Percentiles rank a stretch among this genome's conserved stretches.
Conservation (phyloP, 2,113 vertebrate genomes). For the Tylochromis polylepis region DNA sequence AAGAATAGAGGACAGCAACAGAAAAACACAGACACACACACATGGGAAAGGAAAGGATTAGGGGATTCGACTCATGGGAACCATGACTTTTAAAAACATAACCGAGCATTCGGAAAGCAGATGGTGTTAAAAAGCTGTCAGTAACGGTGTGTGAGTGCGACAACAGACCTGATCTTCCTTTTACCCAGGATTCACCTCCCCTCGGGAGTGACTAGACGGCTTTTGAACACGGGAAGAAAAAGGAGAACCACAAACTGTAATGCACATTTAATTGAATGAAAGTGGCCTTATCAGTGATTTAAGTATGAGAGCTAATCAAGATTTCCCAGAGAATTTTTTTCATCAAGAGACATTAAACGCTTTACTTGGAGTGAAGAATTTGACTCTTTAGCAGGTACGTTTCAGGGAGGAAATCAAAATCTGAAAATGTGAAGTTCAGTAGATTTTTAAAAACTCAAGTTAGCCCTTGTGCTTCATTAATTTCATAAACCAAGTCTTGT, state of each 20-base stretch:
- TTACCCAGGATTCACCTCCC: neutral
- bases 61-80: constrained; percentile 20
- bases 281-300: neutral
- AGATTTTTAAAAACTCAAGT: neutral
- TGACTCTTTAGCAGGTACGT: neutral
- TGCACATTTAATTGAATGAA: neutral
- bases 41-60: neutral
- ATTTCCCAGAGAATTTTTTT: neutral
- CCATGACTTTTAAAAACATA: neutral
- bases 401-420: neutral
- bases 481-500: neutral
- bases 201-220: neutral
- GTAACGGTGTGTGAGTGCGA: constrained; percentile 9
- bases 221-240: neutral
- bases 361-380: neutral
- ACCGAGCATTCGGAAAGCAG: neutral
- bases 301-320: neutral
- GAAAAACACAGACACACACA: neutral
- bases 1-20: neutral
- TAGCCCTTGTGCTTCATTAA: neutral
- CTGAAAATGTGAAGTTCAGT: neutral
- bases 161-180: constrained; percentile 17
- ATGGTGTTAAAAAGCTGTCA: constrained; percentile 32
- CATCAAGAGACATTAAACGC: neutral
- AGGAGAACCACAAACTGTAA: neutral